Base-by-base conservation (phyloP, 1,140 invertebrate species). In the Planococcus citri region DNA sequence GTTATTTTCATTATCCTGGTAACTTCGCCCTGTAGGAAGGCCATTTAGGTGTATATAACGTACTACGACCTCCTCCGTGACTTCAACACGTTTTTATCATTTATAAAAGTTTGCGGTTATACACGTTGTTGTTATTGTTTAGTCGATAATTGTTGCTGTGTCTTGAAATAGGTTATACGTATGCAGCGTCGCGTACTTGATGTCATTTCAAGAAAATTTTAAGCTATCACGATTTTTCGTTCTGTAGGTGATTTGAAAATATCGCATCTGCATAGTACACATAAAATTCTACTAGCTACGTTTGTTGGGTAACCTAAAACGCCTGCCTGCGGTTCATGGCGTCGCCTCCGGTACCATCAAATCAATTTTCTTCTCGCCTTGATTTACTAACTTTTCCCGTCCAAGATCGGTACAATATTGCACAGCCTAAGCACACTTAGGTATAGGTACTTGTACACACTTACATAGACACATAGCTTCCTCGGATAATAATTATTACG, bases 141-240 rank as follows among this genome's bases (percentile, higher is more conserved):
- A 33, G 17, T 51, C 6, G 41, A 51, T 51, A 51, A 51, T 51
- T 51, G 41, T 51, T 51, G 17, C 41, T 17, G 41, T 17, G 41
- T 51, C 10, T 51, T n/a, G 41, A 51, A 51, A 51, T 51, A 51
- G 41, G 41, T 51, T 51, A 51, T 17, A n/a, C n/a, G n/a, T n/a
- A n/a, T n/a, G 29, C 4, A 12, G 29, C 6, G 17, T 17, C 17
- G 4, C 17, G 41, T 51, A 51, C 41, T 51, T 51, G 41, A 51
- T 51, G 41, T 51, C 41, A 51, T 51, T 51, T 51, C 41, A 51
- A 3, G 41, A 51, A 51, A 51, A 51, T 51, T 51, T n/a, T 51
- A 51, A 20, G 17, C 41, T 51, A 51, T 51, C 41, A 51, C 41
- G 41, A 51, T 51, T 51, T 51, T 51, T 51, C 41, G 41, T 51